phyloP scores from a whole-genome alignment of 2,113 vertebrate species.

The Hippolais icterina region DNA sequence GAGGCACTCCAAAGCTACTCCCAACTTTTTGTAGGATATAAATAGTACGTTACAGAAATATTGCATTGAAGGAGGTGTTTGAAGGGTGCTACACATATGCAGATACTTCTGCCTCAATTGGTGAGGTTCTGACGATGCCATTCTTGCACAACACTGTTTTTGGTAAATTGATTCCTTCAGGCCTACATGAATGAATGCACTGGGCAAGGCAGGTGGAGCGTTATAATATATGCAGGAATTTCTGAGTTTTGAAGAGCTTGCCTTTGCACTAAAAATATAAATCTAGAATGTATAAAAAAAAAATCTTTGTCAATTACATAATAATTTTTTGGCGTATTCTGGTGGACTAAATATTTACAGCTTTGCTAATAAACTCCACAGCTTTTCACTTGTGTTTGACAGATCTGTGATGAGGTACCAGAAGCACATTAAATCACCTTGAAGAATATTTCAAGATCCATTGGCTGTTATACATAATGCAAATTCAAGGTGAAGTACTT shows the following conservation, averaged over 20 bases:
- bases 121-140: background rate
- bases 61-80: background rate
- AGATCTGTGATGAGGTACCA: background rate
- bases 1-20: background rate
- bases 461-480: background rate
- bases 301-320: background rate
- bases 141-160: background rate
- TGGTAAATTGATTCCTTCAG: background rate
- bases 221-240: background rate
- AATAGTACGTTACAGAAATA: background rate
- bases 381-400: background rate
- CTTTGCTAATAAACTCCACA: background rate
- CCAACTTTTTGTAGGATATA: background rate
- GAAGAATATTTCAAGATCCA: background rate
- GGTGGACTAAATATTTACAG: background rate
- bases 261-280: constrained; percentile 3
- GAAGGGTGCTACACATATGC: background rate
- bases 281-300: background rate
- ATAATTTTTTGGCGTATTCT: background rate
- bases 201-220: background rate
- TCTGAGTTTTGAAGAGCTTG: background rate
- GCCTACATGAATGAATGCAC: background rate
- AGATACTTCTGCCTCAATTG: background rate
- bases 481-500: background rate
- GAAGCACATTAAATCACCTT: background rate